Evolutionary conservation across 1,140 invertebrate genomes (phyloP), one percentile per base, ranked within the genome.

Genomic region (Belonocnema kinseyi): DNA sequence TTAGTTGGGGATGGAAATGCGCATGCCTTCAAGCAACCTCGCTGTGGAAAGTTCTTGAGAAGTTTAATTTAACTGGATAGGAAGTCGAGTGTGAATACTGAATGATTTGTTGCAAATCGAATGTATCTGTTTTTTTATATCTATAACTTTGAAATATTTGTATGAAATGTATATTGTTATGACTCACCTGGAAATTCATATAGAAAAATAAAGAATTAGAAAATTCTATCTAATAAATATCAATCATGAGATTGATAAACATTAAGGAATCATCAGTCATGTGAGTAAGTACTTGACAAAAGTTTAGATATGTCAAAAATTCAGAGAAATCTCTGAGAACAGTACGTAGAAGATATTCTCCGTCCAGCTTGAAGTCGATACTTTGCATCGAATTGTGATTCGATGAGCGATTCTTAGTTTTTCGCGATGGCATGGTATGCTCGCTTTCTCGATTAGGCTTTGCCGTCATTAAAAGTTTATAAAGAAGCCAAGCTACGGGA

Each of bases 381-480:
- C 26, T 33, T 4, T 13, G 16, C 16, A n/a, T 53, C 72, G 80
- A 87, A 90, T 90, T 85, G 84, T 87, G 85, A 87, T 88, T 90
- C 85, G 85, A 88, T 83, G 80, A 77, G 73, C 81, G 79, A 87
- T 84, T 81, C 70, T 78, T 87, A 81, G 75, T 84, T 87, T 87
- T 79, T 81, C 79, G 77, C 74, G 76, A 50, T 58, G 78, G 76
- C 77, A 77, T 80, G 79, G 82, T 80, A 83, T 84, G 80, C 81
- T 81, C 80, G 83, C 85, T 90, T 82, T 87, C 83, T 88, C 90
- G 90, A 91, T 92, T 91, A 91, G 89, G 90, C 88, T 90, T 89
- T 87, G 86, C 88, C 89, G 88, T 91, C 90, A 91, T 91, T 91
- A 91, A 91, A 91, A 91, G 90, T 91, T 91, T 91, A 91, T 91